Conservation (phyloP, 2,113 vertebrate genomes). For the Capreolus pygargus region DNA sequence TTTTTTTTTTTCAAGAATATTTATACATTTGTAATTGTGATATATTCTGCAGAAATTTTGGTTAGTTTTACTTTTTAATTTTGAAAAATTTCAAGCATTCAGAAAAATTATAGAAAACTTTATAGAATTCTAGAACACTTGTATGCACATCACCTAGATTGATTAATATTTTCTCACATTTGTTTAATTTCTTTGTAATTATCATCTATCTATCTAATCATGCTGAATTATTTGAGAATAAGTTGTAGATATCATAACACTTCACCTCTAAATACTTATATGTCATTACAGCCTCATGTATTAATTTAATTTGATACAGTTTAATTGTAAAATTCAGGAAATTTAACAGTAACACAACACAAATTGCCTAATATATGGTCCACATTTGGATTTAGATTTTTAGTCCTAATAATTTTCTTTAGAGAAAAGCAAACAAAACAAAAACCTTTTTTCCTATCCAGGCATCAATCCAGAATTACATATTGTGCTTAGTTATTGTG, state of each 20-base stretch:
- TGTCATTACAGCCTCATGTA: not conserved
- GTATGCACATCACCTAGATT: not conserved
- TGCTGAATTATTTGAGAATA: conserved; percentile 25
- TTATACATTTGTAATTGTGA: not conserved
- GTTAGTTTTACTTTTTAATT: not conserved
- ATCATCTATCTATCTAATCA: not conserved
- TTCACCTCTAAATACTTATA: not conserved
- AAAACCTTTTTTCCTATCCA: not conserved
- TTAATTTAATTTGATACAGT: not conserved
- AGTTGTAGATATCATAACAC: not conserved
- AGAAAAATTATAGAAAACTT: not conserved
- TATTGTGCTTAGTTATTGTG: not conserved
- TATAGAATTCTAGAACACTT: not conserved
- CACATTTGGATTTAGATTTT: not conserved
- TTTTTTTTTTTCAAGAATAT: not conserved
- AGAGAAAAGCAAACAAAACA: not conserved
- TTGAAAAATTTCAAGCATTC: not conserved
- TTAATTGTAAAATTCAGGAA: conserved; percentile 1
- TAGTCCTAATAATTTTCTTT: not conserved
- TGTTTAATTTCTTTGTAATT: not conserved
- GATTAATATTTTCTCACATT: not conserved
- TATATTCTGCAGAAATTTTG: not conserved
- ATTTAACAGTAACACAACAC: not conserved
- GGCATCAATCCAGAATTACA: not conserved
- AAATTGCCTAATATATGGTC: not conserved